phyloP scores from a whole-genome alignment of 2,888 invertebrate species.

The Dichetophora obliterata region DNA sequence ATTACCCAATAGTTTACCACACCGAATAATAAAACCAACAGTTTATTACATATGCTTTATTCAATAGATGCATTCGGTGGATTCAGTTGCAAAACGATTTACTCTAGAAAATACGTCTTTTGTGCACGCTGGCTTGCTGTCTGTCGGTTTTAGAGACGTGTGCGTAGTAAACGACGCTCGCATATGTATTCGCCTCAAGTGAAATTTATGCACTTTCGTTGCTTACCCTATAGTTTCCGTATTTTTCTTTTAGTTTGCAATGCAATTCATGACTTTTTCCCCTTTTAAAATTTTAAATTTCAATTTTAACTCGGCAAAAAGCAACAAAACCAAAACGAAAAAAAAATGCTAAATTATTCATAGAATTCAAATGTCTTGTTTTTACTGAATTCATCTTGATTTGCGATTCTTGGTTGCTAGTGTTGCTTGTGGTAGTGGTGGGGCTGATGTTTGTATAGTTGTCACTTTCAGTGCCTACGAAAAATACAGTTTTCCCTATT shows the following conservation, averaged over 20 bases:
- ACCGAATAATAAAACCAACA: constrained; percentile 14
- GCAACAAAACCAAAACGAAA: not conserved
- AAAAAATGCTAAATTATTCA: constrained; percentile 33
- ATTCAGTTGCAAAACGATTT: constrained; percentile 28
- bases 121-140: not conserved
- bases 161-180: not conserved
- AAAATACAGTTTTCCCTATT: no score
- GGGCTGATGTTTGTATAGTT: no score
- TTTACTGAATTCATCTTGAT: not conserved
- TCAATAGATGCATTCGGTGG: constrained; percentile 23
- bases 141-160: not conserved
- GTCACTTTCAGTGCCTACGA: no score
- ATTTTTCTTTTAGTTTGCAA: not conserved
- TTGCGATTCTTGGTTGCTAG: constrained; percentile 5
- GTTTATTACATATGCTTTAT: constrained; percentile 28
- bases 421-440: not conserved
- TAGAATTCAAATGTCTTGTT: constrained; percentile 32
- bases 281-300: constrained; percentile 26
- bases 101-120: not conserved
- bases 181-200: not conserved
- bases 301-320: constrained; percentile 3
- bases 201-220: constrained; percentile 26
- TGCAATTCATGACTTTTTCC: constrained; percentile 21
- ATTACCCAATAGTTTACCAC: not conserved
- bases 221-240: not conserved